Conservation (phyloP, 2,888 invertebrate species). For the Diarsia dahlii region DNA sequence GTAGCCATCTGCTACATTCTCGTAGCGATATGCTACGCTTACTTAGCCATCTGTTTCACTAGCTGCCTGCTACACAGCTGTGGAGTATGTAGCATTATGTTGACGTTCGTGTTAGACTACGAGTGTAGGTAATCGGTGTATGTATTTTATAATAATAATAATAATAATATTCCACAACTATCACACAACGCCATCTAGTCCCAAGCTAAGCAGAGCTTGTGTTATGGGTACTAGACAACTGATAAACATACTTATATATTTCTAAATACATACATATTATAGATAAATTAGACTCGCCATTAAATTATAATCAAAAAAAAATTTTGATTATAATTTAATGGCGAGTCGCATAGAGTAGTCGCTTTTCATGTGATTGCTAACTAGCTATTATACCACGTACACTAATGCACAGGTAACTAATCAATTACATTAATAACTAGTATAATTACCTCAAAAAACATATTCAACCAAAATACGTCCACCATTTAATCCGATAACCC, state of each 20-base stretch:
- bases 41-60: too few species aligned
- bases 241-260: too few species aligned
- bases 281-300: too few species aligned
- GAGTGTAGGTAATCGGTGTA: not conserved
- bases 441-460: conserved; percentile 26
- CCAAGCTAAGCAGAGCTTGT: too few species aligned
- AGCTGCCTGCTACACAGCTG: too few species aligned
- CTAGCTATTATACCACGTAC: not conserved
- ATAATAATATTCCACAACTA: too few species aligned
- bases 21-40: conserved; percentile 28
- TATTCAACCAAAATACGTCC: conserved; percentile 44
- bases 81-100: not conserved
- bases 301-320: too few species aligned
- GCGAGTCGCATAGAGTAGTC: not conserved
- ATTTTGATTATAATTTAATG: too few species aligned
- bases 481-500: conserved; percentile 60
- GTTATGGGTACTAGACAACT: too few species aligned
- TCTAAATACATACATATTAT: too few species aligned
- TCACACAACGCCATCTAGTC: too few species aligned
- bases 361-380: not conserved
- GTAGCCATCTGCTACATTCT: conserved; percentile 42
- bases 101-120: not conserved
- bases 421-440: conserved; percentile 44
- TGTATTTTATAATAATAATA: too few species aligned
- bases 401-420: conserved; percentile 8